Base-by-base conservation (phyloP, 2,888 invertebrate genomes). In the Phaonia tiefii region DNA sequence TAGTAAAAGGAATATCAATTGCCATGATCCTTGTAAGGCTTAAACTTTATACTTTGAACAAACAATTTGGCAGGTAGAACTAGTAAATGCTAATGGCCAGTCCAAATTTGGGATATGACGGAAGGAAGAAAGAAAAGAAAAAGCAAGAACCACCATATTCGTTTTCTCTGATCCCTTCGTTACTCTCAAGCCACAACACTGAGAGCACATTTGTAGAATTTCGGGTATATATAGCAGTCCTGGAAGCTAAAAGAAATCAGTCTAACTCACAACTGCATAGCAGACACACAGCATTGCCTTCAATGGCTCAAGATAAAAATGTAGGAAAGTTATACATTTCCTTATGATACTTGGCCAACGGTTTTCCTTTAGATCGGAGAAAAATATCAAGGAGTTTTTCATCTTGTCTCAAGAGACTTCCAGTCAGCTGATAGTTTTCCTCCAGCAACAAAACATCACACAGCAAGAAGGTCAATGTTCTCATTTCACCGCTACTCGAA, bases 241-340 rank as follows among this genome's bases (percentile, higher is more conserved):
- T 39, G 2, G 8, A 22, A 13, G 39, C 37, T 44, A 39, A 17
- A n/a, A 66, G 5, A 39, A 58, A 39, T 39, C 26, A 77, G 77
- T 72, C 66, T 77, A 77, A 56, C 71, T 77, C 71, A 46, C 56
- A 66, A 37, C 39, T 20, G 25, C 15, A 37, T 20, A 76, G 37
- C 54, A 54, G 26, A 37, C 42, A 31, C 65, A 44, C 20, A 5
- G 22, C 17, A n/a, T 26, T 22, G 11, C 15, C 22, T 13, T n/a
- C 39, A 11, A 1, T 7, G 37, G 10, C n/a, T n/a, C n/a, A n/a
- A n/a, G n/a, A 8, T n/a, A 20, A 4, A 58, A 69, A 25, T 37
- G 15, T 3, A 25, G 15, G 31, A 49, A 58, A 49, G 51, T 69
- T 37, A 13, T 13, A 0, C 25, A 22, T 22, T 54, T 54, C 13